phyloP scores from a whole-genome alignment of 2,888 invertebrate genomes.

The Hypselothyrea guttata region DNA sequence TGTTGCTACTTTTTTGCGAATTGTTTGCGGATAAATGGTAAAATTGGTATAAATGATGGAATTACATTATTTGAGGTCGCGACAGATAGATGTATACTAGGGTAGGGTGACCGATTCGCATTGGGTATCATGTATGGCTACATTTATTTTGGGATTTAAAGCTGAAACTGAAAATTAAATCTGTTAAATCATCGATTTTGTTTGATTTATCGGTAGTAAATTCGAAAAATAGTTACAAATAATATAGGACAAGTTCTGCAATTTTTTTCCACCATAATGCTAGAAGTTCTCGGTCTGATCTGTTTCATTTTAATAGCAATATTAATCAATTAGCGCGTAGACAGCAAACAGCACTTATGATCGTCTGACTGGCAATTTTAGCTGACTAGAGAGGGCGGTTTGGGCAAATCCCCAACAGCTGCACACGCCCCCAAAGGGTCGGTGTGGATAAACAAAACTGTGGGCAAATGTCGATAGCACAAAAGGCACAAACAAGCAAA shows the following conservation, averaged over 20 bases:
- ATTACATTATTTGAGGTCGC: conserved; percentile 75
- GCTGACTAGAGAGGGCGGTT: not conserved
- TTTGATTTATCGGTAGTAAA: conserved; percentile 21
- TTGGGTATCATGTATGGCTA: conserved; percentile 21
- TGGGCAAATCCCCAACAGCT: conserved; percentile 7
- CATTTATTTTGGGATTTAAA: conserved; percentile 19
- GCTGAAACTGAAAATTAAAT: conserved; percentile 21
- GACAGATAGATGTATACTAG: conserved; percentile 29
- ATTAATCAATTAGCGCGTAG: conserved; percentile 65
- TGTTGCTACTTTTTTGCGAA: conserved; percentile 56
- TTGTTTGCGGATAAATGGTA: conserved; percentile 76
- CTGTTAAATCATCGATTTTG: conserved; percentile 10
- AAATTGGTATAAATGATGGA: conserved; percentile 78
- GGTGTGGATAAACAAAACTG: not conserved
- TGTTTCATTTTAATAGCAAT: no score
- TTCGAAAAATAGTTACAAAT: conserved; percentile 24
- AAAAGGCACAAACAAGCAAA: conserved; percentile 63
- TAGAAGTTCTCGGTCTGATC: no score
- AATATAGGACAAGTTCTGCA: no score
- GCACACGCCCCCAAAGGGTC: conserved; percentile 33
- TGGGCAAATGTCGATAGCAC: conserved; percentile 46
- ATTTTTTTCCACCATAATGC: no score
- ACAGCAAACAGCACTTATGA: conserved; percentile 68
- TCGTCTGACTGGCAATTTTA: conserved; percentile 55
- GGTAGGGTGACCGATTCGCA: conserved; percentile 2